Evolutionary conservation across 2,113 vertebrate species (phyloP).

Genomic region (Sinosuthora webbiana): DNA sequence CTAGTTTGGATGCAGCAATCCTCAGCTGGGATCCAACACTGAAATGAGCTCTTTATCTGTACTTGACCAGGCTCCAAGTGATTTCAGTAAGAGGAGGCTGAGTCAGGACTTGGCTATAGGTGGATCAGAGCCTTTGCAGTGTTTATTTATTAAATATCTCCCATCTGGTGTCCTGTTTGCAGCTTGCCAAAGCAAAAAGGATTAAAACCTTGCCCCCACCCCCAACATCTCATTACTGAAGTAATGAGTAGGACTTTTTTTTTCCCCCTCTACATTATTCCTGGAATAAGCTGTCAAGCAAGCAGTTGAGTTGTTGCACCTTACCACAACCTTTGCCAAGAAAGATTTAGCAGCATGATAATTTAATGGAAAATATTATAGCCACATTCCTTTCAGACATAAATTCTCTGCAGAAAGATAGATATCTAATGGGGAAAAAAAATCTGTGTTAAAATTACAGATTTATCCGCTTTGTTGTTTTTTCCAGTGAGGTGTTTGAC

Average conservation of each 20-base stretch:
- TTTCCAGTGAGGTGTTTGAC: background rate
- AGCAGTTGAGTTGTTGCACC: background rate
- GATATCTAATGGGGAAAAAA: background rate
- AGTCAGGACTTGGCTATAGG: constrained; percentile 34
- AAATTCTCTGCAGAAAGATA: background rate
- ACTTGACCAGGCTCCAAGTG: constrained; percentile 22
- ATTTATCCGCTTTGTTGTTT: background rate
- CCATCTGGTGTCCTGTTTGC: background rate
- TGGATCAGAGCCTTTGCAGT: background rate
- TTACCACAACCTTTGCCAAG: background rate
- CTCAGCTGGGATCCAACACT: background rate
- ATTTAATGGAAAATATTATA: constrained; percentile 40
- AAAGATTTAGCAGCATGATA: background rate
- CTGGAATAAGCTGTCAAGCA: constrained; percentile 37
- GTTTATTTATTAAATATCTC: constrained; percentile 43
- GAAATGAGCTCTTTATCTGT: constrained; percentile 10
- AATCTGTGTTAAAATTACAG: background rate
- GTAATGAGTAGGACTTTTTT: background rate
- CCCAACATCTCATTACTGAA: background rate
- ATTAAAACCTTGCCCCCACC: background rate
- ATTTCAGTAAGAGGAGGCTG: constrained; percentile 41
- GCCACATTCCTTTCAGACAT: constrained; percentile 4
- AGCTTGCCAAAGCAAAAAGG: constrained; percentile 14
- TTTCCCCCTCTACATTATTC: background rate
- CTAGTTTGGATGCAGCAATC: background rate